These are phyloP conservation scores for Bombylius discolor DNA, from an alignment of 2,888 invertebrate species.

Conservation along the genomic window DNA sequence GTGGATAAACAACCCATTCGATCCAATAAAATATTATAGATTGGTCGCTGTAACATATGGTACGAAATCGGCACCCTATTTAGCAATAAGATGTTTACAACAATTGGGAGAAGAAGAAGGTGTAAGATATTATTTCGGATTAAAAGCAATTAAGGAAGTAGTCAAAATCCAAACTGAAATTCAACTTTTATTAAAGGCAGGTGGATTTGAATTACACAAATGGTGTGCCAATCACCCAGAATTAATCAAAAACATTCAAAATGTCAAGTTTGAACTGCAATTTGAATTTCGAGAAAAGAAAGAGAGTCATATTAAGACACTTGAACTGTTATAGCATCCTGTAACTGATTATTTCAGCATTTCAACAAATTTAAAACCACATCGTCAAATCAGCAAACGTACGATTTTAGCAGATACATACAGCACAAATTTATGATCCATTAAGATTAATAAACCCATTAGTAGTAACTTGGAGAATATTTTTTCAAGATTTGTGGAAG, in stretches of 20 bases:
- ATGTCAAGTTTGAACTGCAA: background rate
- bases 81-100: background rate
- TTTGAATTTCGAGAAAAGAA: background rate
- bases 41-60: constrained; percentile 7
- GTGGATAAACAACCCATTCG: background rate
- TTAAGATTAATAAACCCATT: constrained; percentile 1
- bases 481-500: background rate
- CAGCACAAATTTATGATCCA: background rate
- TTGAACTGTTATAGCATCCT: background rate
- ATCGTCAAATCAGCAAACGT: constrained; percentile 10
- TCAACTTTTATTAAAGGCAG: background rate
- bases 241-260: background rate
- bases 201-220: background rate
- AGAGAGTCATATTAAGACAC: background rate
- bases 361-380: constrained; percentile 21
- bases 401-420: constrained; percentile 1
- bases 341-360: background rate
- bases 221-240: background rate
- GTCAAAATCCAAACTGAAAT: background rate
- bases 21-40: constrained; percentile 29
- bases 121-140: background rate
- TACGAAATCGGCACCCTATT: background rate
- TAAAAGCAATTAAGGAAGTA: background rate
- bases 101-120: background rate
- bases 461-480: background rate